Conservation (phyloP, 2,113 vertebrate species). For the Tringa solitaria region DNA sequence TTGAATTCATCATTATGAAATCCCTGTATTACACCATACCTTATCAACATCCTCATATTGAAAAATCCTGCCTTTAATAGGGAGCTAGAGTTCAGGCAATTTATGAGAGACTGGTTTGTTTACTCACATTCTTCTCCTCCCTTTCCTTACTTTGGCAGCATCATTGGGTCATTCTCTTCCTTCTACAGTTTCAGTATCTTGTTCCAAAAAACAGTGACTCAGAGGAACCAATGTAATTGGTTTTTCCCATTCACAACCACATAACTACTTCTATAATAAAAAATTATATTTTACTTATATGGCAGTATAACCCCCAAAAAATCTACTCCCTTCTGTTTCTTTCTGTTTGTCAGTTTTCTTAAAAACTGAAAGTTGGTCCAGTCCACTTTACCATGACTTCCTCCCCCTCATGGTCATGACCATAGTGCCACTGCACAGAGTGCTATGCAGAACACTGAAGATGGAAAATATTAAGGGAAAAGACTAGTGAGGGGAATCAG, state of each 20-base stretch:
- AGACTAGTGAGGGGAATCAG: neutral
- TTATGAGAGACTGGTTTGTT: neutral
- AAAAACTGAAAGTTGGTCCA: neutral
- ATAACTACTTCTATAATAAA: neutral
- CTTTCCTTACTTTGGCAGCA: neutral
- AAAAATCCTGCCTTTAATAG: fast-evolving
- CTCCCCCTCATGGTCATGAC: neutral
- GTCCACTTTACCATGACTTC: neutral
- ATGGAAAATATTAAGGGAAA: neutral
- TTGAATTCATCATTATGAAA: neutral
- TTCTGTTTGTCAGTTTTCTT: neutral
- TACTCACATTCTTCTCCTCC: neutral
- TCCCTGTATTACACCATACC: neutral
- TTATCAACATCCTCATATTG: neutral
- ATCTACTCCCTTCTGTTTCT: neutral
- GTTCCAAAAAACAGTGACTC: neutral
- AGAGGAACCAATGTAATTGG: neutral
- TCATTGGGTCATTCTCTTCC: neutral
- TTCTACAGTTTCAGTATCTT: neutral
- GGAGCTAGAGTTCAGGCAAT: neutral
- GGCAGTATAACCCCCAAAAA: neutral
- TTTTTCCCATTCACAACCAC: neutral
- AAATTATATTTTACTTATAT: neutral
- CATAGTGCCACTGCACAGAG: neutral
- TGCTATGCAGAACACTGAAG: neutral